Percentiles rank a stretch among this genome's conserved stretches.
Evolutionary conservation across 1,140 invertebrate genomes (phyloP).

Genomic region (Drosophila yakuba): DNA sequence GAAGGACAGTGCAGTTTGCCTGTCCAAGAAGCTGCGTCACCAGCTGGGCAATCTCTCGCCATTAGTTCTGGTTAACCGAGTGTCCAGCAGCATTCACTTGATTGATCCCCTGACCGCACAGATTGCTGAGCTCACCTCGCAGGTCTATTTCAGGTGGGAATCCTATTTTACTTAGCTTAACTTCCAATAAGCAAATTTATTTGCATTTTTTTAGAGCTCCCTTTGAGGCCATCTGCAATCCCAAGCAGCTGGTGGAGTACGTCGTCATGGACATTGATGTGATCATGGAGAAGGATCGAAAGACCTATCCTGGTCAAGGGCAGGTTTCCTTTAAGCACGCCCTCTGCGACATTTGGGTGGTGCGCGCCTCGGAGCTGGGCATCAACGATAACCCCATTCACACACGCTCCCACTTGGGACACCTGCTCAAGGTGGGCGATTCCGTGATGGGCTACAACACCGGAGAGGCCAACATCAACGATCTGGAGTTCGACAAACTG

Average conservation of each 20-base stretch:
- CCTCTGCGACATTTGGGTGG: slow-evolving; percentile 97
- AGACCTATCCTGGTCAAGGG: slow-evolving; percentile 94
- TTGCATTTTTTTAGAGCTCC: slow-evolving; percentile 85
- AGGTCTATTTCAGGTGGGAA: slow-evolving; percentile 90
- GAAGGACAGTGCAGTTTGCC: slow-evolving; percentile 97
- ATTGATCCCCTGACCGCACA: slow-evolving; percentile 97
- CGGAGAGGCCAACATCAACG: slow-evolving; percentile 95
- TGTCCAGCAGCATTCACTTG: slow-evolving; percentile 95
- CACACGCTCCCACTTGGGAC: slow-evolving; percentile 96
- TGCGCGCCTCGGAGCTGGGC: slow-evolving; percentile 95
- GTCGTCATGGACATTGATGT: slow-evolving; percentile 97
- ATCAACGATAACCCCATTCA: slow-evolving; percentile 93
- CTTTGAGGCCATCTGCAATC: slow-evolving; percentile 94
- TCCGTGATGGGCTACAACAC: slow-evolving; percentile 96
- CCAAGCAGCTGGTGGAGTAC: slow-evolving; percentile 96
- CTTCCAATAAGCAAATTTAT: background rate
- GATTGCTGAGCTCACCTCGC: slow-evolving; percentile 94
- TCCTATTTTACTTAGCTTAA: too few relatives aligned
- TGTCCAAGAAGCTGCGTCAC: slow-evolving; percentile 94
- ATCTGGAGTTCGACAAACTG: slow-evolving; percentile 94
- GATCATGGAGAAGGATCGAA: slow-evolving; percentile 91
- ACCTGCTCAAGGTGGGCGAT: slow-evolving; percentile 97
- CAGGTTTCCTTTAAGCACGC: slow-evolving; percentile 94
- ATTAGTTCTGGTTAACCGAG: slow-evolving; percentile 94
- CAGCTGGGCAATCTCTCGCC: slow-evolving; percentile 96